Evolutionary conservation across 1,140 invertebrate species (phyloP).

Genomic region (Bombus superbus): DNA sequence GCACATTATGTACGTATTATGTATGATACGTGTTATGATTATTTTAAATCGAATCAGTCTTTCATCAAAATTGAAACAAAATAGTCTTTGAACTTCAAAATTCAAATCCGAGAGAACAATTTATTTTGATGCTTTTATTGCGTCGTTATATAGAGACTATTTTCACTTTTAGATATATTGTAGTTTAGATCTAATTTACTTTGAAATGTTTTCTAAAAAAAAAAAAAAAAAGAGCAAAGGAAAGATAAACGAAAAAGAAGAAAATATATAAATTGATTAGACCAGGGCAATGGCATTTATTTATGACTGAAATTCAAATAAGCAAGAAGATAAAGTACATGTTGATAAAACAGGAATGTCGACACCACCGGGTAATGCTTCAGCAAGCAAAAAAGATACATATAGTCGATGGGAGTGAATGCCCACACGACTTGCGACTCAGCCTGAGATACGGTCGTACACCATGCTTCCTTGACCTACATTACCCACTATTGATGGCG

Average conservation of each 20-base stretch:
- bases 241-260: not conserved
- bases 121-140: not conserved
- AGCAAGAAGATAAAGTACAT: not conserved
- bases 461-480: conserved; percentile 55
- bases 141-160: no score
- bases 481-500: conserved; percentile 12
- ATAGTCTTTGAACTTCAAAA: not conserved
- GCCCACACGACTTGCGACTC: not conserved
- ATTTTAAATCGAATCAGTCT: not conserved
- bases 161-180: not conserved
- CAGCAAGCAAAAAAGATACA: not conserved
- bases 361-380: not conserved
- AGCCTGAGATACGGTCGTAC: not conserved
- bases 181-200: not conserved
- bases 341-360: not conserved
- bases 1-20: not conserved
- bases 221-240: not conserved
- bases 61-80: not conserved
- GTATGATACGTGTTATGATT: not conserved
- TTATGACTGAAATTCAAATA: not conserved
- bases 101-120: not conserved
- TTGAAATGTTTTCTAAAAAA: conserved; percentile 19
- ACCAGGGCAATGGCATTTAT: no score
- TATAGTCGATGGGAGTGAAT: not conserved
- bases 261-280: not conserved